Base-by-base conservation (phyloP, 2,113 vertebrate genomes). In the Lutjanus erythropterus region DNA sequence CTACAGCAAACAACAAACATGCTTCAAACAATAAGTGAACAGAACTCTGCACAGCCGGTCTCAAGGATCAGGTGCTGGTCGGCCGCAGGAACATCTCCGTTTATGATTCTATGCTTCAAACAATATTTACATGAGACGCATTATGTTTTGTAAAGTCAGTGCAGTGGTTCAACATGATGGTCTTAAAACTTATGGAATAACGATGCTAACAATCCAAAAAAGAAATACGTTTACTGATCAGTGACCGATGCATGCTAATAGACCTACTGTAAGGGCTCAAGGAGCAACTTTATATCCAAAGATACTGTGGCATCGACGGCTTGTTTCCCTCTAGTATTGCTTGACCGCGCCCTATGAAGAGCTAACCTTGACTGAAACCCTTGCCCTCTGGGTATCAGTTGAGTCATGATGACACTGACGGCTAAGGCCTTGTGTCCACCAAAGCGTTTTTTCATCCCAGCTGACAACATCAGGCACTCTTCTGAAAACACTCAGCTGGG, bases 311-410 rank as follows among this genome's bases (percentile, higher is more conserved):
- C 33, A 60, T 31, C 53, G 41, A 37, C 50, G 19, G 12, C 39
- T 31, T 58, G 6, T 56, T 37, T 49, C 37, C n/a, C 6, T 70
- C 12, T 18, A 6, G 8, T 23, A 42, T 53, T 29, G 12, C 29
- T 47, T 55, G 27, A 60, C 35, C 53, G 21, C 37, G n/a, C 37
- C 37, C 58, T 55, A 15, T 29, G 6, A 73, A 68, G 55, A 25
- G 52, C 52, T 52, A 59, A 77, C 52, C 61, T 70, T 59, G 68
- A 67, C 37, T 19, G 29, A 61, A 23, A 53, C 16, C 23, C n/a
- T 14, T 25, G 23, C 33, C 62, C 31, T 46, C 2, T 16, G 49
- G 64, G 18, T 67, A 39, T 62, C 47, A 41, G 49, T 15, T 55
- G 33, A 47, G n/a, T 66, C 56, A 35, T 42, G 12, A n/a, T 44